phyloP scores from a whole-genome alignment of 1,140 invertebrate species.

The Magallana gigas region DNA sequence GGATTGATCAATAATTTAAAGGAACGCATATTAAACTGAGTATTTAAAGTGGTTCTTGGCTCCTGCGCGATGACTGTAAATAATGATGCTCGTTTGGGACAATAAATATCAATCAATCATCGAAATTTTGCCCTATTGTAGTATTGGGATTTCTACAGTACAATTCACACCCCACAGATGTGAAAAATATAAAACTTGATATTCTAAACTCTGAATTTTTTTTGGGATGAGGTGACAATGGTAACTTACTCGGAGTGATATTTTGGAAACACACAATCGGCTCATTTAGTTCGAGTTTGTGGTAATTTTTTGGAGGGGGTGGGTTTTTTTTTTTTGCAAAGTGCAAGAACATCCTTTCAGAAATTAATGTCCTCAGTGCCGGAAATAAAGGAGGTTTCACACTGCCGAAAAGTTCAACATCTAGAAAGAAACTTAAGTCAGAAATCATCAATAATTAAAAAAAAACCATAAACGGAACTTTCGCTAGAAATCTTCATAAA shows the following conservation, averaged over 20 bases:
- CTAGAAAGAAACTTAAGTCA: too few species aligned
- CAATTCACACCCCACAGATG: not conserved
- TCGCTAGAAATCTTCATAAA: too few species aligned
- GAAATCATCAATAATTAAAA: too few species aligned
- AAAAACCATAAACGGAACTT: too few species aligned
- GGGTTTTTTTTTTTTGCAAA: too few species aligned
- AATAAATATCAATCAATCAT: not conserved
- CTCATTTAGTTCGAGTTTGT: too few species aligned
- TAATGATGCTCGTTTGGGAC: not conserved
- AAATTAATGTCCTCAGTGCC: too few species aligned
- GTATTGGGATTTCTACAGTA: not conserved
- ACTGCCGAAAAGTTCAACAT: too few species aligned
- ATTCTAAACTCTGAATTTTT: not conserved
- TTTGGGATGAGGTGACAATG: not conserved
- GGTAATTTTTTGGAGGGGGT: too few species aligned
- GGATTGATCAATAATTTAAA: slow-evolving; percentile 2
- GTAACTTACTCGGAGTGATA: not conserved
- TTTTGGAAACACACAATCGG: too few species aligned
- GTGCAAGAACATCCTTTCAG: too few species aligned
- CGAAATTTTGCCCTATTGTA: not conserved
- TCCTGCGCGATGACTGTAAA: not conserved
- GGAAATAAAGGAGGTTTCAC: too few species aligned
- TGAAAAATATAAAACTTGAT: not conserved
- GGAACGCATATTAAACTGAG: not conserved
- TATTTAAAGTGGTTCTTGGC: not conserved